Evolutionary conservation across 2,888 invertebrate species (phyloP).

Genomic region (Antheraea yamamai): DNA sequence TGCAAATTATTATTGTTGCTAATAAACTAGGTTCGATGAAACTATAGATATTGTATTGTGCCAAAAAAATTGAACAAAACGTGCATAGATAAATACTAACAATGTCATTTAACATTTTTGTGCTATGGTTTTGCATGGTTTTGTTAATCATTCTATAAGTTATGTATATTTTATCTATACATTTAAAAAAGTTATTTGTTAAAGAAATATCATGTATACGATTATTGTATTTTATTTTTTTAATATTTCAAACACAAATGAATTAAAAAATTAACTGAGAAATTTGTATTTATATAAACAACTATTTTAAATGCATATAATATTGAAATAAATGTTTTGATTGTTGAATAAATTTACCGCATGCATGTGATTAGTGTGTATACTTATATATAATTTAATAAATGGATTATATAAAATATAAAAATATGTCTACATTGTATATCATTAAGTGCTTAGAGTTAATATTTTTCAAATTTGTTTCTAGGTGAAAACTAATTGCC

Average conservation of each 20-base stretch:
- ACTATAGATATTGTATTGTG: background rate
- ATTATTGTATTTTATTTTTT: background rate
- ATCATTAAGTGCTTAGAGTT: background rate
- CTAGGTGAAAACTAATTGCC: conserved; percentile 76
- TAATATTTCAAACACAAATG: background rate
- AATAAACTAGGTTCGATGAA: background rate
- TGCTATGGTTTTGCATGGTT: conserved; percentile 18
- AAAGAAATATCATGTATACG: background rate
- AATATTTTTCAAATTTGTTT: conserved; percentile 47
- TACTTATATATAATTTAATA: background rate
- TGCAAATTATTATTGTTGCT: background rate
- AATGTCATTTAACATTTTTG: background rate
- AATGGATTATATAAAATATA: background rate
- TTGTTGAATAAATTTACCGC: background rate
- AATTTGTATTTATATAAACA: background rate
- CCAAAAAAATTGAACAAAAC: background rate
- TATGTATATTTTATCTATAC: background rate
- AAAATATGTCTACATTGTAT: background rate
- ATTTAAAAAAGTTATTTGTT: background rate
- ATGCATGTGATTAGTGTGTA: background rate
- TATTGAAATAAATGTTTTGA: background rate
- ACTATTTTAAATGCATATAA: background rate
- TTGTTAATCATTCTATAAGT: conserved; percentile 3
- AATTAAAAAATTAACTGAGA: background rate
- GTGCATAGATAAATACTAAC: background rate